Evolutionary conservation across 2,797 vertebrate species (phyloP).

Genomic region (Bradypus variegatus): DNA sequence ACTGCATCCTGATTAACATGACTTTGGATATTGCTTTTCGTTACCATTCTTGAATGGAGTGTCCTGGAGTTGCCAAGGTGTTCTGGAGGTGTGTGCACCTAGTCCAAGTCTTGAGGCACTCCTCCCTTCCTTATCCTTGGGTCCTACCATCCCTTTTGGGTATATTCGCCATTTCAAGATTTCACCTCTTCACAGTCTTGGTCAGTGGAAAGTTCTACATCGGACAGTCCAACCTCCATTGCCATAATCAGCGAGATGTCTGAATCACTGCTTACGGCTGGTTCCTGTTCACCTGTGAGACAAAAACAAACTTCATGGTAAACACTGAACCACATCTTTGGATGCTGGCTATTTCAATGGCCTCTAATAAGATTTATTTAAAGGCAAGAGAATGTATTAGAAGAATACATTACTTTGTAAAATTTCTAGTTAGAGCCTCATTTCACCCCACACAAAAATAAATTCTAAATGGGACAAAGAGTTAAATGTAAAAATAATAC

Average conservation of each 20-base stretch:
- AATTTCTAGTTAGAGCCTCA: not conserved
- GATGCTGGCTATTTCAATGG: not conserved
- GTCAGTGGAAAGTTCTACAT: slow-evolving; percentile 83
- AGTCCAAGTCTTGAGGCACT: slow-evolving; percentile 64
- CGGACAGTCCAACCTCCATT: slow-evolving; percentile 83
- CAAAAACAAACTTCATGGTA: not conserved
- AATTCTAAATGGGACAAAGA: slow-evolving; percentile 18
- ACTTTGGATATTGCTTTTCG: slow-evolving; percentile 79
- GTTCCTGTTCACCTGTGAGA: slow-evolving; percentile 86
- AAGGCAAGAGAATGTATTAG: not conserved
- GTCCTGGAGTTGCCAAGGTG: slow-evolving; percentile 66
- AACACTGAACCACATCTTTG: not conserved
- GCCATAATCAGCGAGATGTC: slow-evolving; percentile 88
- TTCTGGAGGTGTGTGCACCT: slow-evolving; percentile 63
- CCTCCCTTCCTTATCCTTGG: slow-evolving; percentile 53
- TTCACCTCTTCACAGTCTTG: slow-evolving; percentile 84
- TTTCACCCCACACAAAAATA: not conserved
- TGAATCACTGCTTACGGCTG: slow-evolving; percentile 88
- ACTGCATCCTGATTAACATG: slow-evolving; percentile 62
- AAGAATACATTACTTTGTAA: not conserved
- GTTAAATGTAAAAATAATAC: not conserved
- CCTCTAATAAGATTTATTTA: not conserved
- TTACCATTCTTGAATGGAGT: slow-evolving; percentile 65
- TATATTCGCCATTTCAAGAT: slow-evolving; percentile 74
- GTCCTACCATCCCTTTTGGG: slow-evolving; percentile 52